These are phyloP conservation scores for Nebria ingens DNA, from an alignment of 1,140 invertebrate species.

Conservation along the genomic window DNA sequence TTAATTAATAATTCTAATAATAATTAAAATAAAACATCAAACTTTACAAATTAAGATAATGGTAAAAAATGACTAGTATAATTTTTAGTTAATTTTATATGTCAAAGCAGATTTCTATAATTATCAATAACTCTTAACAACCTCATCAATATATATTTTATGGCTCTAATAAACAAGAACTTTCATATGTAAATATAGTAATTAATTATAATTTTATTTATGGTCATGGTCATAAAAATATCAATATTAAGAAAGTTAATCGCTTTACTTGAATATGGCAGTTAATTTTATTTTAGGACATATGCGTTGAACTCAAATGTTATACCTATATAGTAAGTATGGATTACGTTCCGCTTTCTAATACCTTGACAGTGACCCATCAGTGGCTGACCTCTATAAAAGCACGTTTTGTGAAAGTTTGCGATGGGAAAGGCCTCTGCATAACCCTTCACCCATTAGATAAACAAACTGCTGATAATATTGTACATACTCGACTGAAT, in stretches of 20 bases:
- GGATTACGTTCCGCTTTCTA: neutral
- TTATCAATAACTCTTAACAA: neutral
- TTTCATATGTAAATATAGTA: neutral
- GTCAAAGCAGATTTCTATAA: too few species aligned
- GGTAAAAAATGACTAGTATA: too few species aligned
- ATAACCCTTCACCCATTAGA: neutral
- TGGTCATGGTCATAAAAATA: neutral
- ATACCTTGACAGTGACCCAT: slow-evolving; percentile 6
- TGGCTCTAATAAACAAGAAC: neutral
- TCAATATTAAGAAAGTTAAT: neutral
- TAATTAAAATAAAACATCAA: too few species aligned
- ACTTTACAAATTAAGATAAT: too few species aligned
- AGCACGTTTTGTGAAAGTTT: neutral
- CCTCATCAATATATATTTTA: neutral
- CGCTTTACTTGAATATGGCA: neutral
- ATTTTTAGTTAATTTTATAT: too few species aligned
- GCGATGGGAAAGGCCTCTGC: neutral
- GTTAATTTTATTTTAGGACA: neutral
- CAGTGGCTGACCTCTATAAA: neutral
- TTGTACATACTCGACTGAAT: neutral
- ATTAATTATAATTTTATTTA: neutral
- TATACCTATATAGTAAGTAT: too few species aligned
- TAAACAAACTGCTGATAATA: neutral
- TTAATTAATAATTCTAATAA: too few species aligned
- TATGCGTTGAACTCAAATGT: neutral